Evolutionary conservation across 2,797 vertebrate species (phyloP).

Genomic region (Chromobotia macracanthus): DNA sequence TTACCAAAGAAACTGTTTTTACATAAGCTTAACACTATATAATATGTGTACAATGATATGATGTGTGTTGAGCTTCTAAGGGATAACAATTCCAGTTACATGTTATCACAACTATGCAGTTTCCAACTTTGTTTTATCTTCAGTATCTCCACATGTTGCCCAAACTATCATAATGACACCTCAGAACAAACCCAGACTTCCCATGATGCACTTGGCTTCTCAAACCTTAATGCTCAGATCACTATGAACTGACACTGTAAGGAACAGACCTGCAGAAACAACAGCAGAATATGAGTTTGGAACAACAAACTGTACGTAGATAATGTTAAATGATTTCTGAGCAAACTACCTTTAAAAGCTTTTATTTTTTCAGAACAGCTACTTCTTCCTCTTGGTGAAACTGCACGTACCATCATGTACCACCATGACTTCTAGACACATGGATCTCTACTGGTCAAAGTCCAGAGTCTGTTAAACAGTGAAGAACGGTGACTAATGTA

Average conservation of each 20-base stretch:
- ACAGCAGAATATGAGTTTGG: too few species aligned
- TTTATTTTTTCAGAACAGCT: too few species aligned
- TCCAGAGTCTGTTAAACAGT: constrained; percentile 2
- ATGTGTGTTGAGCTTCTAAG: constrained; percentile 63
- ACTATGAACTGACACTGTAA: too few species aligned
- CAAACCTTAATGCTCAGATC: too few species aligned
- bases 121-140: not conserved
- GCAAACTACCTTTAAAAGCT: too few species aligned
- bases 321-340: too few species aligned
- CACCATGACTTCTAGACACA: not conserved
- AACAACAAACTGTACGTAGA: too few species aligned
- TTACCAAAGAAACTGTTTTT: too few species aligned
- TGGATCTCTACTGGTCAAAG: not conserved
- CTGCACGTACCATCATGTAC: not conserved
- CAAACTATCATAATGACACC: not conserved
- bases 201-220: not conserved
- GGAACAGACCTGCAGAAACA: too few species aligned
- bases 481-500: not conserved
- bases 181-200: not conserved
- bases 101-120: not conserved
- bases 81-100: constrained; percentile 37
- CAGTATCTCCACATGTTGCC: not conserved
- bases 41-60: not conserved
- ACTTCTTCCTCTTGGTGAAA: not conserved
- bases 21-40: not conserved